Evolutionary conservation across 2,113 vertebrate species (phyloP), one percentile per base, ranked within the genome.

Genomic region (Hepsetus odoe): DNA sequence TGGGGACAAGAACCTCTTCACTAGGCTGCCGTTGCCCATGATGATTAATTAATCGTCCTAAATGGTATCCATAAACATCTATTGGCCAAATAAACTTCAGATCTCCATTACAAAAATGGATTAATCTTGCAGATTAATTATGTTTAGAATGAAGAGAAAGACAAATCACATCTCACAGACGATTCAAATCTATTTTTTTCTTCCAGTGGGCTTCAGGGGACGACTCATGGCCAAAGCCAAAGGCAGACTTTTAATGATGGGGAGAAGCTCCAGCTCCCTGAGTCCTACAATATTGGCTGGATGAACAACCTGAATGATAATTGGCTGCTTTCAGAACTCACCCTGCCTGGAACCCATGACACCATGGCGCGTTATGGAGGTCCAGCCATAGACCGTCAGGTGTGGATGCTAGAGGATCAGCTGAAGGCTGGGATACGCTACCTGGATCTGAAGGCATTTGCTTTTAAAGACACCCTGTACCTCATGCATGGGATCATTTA

Each of bases 291-390:
- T 1, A 67, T 82, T 33, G 85, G 88, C 77, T 94, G 94, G 94
- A 94, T 94, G 93, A 80, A 88, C 0, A 68, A 2, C 3, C 82
- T 94, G 3, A 65, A 92, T 0, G 82, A 92, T 1, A 3, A 87
- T 56, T 61, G 85, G 59, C 64, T 87, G 0, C 87, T 94, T 55
- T 92, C 91, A 65, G 40, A 22, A 33, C 69, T 95, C 83, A 92
- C 91, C 59, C 76, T 95, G 35, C 94, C 94, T 0, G 94, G 94
- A 24, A 92, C 92, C 1, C 92, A 94, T 2, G 86, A 93, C 49
- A 92, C 92, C 76, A 91, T 94, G 90, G 90, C 92, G 59, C 82
- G 82, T 22, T 53, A 91, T 0, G 92, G 93, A 1, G 86, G 90
- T 46, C 1, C 78, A 1, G 75, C 74, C 3, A 76, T 84, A 5